Evolutionary conservation across 2,113 vertebrate genomes (phyloP), one percentile per base, ranked within the genome.

Genomic region (Origma solitaria): DNA sequence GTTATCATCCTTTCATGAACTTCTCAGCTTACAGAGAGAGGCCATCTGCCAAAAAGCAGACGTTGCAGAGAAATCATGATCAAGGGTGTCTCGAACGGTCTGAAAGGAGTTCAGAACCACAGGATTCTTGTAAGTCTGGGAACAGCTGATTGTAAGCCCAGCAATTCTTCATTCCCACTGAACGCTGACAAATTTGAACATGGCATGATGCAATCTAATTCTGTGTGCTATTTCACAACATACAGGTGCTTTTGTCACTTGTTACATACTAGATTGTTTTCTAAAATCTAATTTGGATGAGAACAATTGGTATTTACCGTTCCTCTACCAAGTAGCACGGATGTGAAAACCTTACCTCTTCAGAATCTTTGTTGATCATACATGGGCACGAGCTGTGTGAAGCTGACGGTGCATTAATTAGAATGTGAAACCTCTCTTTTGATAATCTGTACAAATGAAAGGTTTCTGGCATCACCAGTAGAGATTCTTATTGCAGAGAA

Each of bases 341-440:
- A 69, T 69, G 45, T 72, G 71, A 83, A 92, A 95, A 75, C 30
- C 88, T 15, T 56, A 72, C 27, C 50, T 88, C 65, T 45, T 18
- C n/a, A 70, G 65, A 90, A 30, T 78, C 51, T 78, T n/a, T 92
- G 86, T 71, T 86, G 86, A 57, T 92, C 40, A 11, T n/a, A 69
- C 33, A 38, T 35, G n/a, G 24, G 10, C 30, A 45, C n/a, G 78
- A 92, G 35, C 82, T 84, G 69, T 86, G 83, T 75, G 71, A 88
- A 61, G 38, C 44, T 83, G 71, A 77, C 60, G 91, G 61, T 85
- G n/a, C 70, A 49, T 82, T 93, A 93, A 92, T 97, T 93, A 93
- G 53, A 45, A 86, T 3, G 23, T 69, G 31, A 86, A 90, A 76
- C 47, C 61, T 92, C 82, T 86, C 33, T 86, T 28, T 82, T 82